Percentiles rank a stretch among this genome's conserved stretches.
These are phyloP conservation scores for Hydractinia symbiolongicarpus DNA, from an alignment of 30 jellyfish, hydroid and myxozoan species.

Conservation along the genomic window DNA sequence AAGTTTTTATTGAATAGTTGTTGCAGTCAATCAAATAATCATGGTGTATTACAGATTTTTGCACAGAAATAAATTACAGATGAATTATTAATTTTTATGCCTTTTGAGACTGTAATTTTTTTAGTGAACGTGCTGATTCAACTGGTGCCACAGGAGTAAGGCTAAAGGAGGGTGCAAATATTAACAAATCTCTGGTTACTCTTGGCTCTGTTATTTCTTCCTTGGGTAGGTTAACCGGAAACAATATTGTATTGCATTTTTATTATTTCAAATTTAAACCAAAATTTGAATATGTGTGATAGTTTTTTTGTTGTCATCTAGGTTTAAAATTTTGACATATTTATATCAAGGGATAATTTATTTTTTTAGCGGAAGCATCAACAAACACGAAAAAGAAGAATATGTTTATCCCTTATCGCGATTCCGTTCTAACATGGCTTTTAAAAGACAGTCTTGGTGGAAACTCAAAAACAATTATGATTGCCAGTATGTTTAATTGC, in stretches of 20 bases:
- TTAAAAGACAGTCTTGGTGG: constrained; percentile 92
- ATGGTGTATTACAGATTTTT: too few relatives aligned
- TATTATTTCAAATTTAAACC: background rate
- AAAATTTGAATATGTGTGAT: too few relatives aligned
- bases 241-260: background rate
- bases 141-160: constrained; percentile 97
- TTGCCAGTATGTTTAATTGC: constrained; percentile 49
- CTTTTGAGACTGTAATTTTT: background rate
- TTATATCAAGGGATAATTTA: background rate
- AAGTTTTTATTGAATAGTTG: background rate
- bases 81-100: too few relatives aligned
- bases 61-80: too few relatives aligned
- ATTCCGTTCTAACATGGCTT: constrained; percentile 89
- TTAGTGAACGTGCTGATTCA: constrained; percentile 87
- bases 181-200: constrained; percentile 85
- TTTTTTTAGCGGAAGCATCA: constrained; percentile 71
- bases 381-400: constrained; percentile 76
- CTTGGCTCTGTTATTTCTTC: constrained; percentile 96
- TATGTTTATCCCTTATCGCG: constrained; percentile 89
- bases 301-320: too few relatives aligned
- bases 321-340: too few relatives aligned
- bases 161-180: constrained; percentile 89
- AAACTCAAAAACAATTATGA: constrained; percentile 88
- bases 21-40: too few relatives aligned
- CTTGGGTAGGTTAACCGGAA: constrained; percentile 40